Evolutionary conservation across 2,113 vertebrate species (phyloP).

Genomic region (Amphiprion percula): DNA sequence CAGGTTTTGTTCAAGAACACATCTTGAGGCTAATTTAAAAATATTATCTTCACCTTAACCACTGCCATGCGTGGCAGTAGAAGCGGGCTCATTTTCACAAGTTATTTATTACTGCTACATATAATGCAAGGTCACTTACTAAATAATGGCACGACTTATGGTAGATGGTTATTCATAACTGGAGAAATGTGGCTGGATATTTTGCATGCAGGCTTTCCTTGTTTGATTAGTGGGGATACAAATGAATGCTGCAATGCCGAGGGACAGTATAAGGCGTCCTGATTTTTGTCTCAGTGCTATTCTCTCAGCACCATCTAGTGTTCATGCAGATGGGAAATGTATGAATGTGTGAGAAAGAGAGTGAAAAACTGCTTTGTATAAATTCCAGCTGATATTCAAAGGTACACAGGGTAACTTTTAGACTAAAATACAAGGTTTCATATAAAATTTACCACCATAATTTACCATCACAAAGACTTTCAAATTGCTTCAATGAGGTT

Average conservation of each 20-base stretch:
- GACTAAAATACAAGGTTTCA: too few relatives aligned
- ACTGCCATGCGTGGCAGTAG: not conserved
- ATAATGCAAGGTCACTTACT: not conserved
- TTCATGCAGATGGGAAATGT: constrained; percentile 33
- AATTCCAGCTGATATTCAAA: too few relatives aligned
- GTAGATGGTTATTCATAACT: not conserved
- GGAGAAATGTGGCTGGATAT: constrained; percentile 3
- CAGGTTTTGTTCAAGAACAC: not conserved
- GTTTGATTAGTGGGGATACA: not conserved
- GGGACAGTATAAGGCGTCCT: not conserved
- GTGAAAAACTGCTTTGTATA: not conserved
- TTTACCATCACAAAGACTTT: not conserved
- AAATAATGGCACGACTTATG: too few relatives aligned
- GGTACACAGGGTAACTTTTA: too few relatives aligned
- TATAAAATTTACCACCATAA: too few relatives aligned
- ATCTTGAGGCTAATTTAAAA: not conserved
- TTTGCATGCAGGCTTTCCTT: not conserved
- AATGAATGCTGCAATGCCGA: constrained; percentile 28
- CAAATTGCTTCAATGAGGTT: not conserved
- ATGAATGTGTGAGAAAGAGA: constrained; percentile 2
- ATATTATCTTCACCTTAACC: not conserved
- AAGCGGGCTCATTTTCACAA: not conserved
- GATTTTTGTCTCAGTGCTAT: constrained; percentile 11
- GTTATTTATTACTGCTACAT: not conserved
- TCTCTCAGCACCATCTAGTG: constrained; percentile 77